Percentiles rank a stretch among this genome's conserved stretches.
These are phyloP conservation scores for Microplitis mediator DNA, from an alignment of 1,140 invertebrate species.

Conservation along the genomic window DNA sequence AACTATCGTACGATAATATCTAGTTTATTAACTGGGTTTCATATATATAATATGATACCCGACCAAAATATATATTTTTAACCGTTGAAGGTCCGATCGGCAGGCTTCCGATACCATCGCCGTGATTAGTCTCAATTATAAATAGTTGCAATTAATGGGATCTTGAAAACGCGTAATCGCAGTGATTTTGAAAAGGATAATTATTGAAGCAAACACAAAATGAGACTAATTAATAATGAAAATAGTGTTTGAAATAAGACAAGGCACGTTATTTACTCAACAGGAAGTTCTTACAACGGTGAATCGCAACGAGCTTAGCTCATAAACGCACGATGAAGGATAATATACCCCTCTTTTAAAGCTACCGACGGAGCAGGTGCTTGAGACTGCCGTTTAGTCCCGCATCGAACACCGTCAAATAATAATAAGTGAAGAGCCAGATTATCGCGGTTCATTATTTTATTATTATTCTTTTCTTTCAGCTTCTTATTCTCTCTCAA, in stretches of 20 bases:
- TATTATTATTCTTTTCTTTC: background rate
- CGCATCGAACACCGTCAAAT: slow-evolving; percentile 22
- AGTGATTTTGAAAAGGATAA: too few species aligned
- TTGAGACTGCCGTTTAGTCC: slow-evolving; percentile 6
- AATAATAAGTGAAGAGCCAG: background rate
- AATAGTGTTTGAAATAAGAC: too few species aligned
- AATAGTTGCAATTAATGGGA: too few species aligned
- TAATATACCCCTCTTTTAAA: slow-evolving; percentile 20
- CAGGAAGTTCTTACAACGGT: slow-evolving; percentile 28
- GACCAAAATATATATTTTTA: too few species aligned
- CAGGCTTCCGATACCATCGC: too few species aligned
- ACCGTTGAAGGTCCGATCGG: too few species aligned
- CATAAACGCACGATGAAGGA: slow-evolving; percentile 28
- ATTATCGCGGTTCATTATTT: background rate
- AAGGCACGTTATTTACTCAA: slow-evolving; percentile 12
- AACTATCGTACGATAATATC: too few species aligned
- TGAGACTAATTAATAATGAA: background rate
- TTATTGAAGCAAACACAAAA: background rate
- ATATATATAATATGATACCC: too few species aligned
- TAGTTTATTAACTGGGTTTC: too few species aligned
- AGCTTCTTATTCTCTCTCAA: too few species aligned
- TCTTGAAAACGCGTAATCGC: too few species aligned
- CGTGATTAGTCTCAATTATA: too few species aligned
- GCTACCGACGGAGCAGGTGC: slow-evolving; percentile 29
- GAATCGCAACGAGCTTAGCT: slow-evolving; percentile 26